Evolutionary conservation across 2,888 invertebrate genomes (phyloP), one percentile per base, ranked within the genome.

Genomic region (Cataglyphis altisquamis): DNA sequence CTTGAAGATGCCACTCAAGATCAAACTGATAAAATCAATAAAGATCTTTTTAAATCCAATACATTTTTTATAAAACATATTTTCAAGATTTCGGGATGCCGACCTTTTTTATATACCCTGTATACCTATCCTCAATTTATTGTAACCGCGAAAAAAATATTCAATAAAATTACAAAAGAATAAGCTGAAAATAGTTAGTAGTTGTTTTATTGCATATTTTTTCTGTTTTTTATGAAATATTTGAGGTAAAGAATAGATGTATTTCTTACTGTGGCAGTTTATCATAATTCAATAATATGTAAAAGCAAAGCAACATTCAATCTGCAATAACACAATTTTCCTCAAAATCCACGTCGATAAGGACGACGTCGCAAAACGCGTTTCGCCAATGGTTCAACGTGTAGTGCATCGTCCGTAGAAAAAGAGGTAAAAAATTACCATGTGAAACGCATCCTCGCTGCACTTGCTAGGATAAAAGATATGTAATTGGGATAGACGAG

Each of bases 401-500:
- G 57, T 41, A 36, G 32, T 48, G 25, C 48, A 32, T 70, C 60
- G 60, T 70, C 52, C 48, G 21, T 15, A 3, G 18, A 4, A 62
- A 45, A n/a, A n/a, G 4, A 15, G 36, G 1, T 32, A 80, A 80
- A 80, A 80, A 62, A 70, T 80, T 48, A 62, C 32, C 45, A 57
- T 78, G 67, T 57, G 60, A 60, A 60, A 60, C 45, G 21, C 60
- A 18, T 41, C 12, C 45, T 70, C 70, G 45, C 32, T 60, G 21
- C 32, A 57, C 32, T 21, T 72, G 67, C 67, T n/a, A 60, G 57
- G 57, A 77, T 68, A 67, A 68, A 70, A 63, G 67, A 39, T 78
- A 45, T 15, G 12, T 45, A 83, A 83, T 83, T 83, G 63, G 77
- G 68, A 83, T 78, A 78, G 67, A 83, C 78, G 82, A 78, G 67